Conservation (phyloP, 1,140 invertebrate species). For the Sarcophaga peregrina region DNA sequence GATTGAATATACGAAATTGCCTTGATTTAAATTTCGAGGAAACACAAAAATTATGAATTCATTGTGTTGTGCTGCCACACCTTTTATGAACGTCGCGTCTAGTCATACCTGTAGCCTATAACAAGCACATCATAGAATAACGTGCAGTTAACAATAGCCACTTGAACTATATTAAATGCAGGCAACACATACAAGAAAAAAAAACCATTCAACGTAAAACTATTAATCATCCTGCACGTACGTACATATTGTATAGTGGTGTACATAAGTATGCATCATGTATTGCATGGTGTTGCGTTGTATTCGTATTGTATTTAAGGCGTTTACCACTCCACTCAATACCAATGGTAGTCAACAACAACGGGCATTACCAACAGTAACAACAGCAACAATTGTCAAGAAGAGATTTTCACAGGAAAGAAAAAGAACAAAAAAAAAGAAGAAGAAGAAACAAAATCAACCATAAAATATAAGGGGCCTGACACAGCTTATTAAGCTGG, state of each 20-base stretch:
- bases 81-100: constrained; percentile 29
- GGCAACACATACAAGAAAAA: not conserved
- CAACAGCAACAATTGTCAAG: not conserved
- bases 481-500: constrained; percentile 38
- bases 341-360: not conserved
- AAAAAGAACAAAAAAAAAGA: not conserved
- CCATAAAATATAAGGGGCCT: constrained; percentile 30
- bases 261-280: not conserved
- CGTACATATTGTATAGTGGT: no score
- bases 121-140: not conserved
- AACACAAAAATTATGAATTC: constrained; percentile 32
- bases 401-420: no score
- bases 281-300: not conserved
- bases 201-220: not conserved
- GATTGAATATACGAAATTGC: no score
- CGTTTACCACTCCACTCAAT: not conserved
- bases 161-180: constrained; percentile 38
- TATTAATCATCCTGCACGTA: constrained; percentile 35
- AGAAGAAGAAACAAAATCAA: not conserved
- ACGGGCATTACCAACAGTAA: not conserved
- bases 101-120: not conserved
- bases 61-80: constrained; percentile 37
- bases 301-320: not conserved
- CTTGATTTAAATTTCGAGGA: not conserved
- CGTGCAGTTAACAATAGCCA: not conserved